Base-by-base conservation (phyloP, 2,113 vertebrate species). In the Etheostoma spectabile region DNA sequence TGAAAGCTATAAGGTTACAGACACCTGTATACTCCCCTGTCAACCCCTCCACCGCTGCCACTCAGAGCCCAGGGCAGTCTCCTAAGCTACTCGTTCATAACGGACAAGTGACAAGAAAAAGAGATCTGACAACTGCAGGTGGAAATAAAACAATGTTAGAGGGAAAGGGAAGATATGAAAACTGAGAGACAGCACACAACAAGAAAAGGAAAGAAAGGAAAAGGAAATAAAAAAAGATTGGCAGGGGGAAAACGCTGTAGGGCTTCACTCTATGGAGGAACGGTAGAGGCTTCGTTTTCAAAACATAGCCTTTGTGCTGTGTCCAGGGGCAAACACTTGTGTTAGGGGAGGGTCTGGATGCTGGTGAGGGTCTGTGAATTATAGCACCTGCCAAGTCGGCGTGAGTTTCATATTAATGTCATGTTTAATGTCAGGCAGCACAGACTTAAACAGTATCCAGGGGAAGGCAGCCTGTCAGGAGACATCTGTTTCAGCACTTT, bases 1-100 rank as follows among this genome's bases (percentile, higher is more conserved):
- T 75, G 30, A 73, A 73, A 67, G 49, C 85, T 57, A 53, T 88
- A 35, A 73, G 12, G 74, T 96, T 91, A 95, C 69, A 89, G 74
- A 66, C 86, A 93, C 35, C 71, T 91, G 83, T 85, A 91, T 64
- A 74, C 83, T 55, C n/a, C 24, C 24, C 10, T 11, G 22, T 68
- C 53, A 59, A 49, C n/a, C n/a, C 48, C 38, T 22, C 57, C 52
- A 7, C 67, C 63, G 14, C 77, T 7, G 38, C 42, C 16, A 65
- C 64, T 45, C 11, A 2, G 51, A 82, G 73, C 76, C 87, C 73
- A 63, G 49, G 79, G 75, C 67, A 65, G 59, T 64, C 77, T 81
- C 6, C 46, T 46, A 65, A 79, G 66, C 76, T 63, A 13, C 68
- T 64, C 67, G 61, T 49, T 80, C 51, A 64, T 70, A 85, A 53